Evolutionary conservation across 2,888 invertebrate genomes (phyloP), one percentile per base, ranked within the genome.

Genomic region (Drosophila niveifrons): DNA sequence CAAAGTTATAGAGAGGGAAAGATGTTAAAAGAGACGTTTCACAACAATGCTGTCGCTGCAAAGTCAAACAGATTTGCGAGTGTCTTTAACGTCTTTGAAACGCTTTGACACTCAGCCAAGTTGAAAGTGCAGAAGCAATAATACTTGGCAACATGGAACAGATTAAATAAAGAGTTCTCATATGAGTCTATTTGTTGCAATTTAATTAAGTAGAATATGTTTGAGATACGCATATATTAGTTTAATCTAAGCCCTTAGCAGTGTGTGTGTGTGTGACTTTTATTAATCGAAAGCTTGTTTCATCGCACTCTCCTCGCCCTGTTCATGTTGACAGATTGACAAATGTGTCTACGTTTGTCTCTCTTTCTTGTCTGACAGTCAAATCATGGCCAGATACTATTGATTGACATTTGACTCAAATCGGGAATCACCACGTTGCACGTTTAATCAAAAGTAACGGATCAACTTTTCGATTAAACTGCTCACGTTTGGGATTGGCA

Each of bases 21-120:
- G 28, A 7, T 10, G 6, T 4, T 36, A 44, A 18, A n/a, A 41
- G 6, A 10, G 57, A 23, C 18, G 43, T 7, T 50, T 23, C 43
- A 34, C 43, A 46, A 51, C 55, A 18, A 39, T 55, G 48, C 31
- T 48, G 34, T 28, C 39, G 36, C 39, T 39, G 39, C 43, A 51
- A 64, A 71, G 52, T 62, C 57, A 57, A 72, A 72, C 57, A 63
- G 56, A 64, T 61, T 72, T 70, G 43, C 34, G 13, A 61, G 44
- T 34, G 65, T 59, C 4, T 56, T 61, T 63, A 52, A 63, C 63
- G 53, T 67, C 71, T 71, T 67, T 72, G 67, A 56, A 66, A 68
- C 80, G 74, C 78, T 76, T 80, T 82, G 80, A 80, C 80, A 80
- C 68, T 18, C 62, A 36, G 43, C 62, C 48, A 48, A 50, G 64